Base-by-base conservation (phyloP, 2,113 vertebrate species). In the Halcyon malimbica region DNA sequence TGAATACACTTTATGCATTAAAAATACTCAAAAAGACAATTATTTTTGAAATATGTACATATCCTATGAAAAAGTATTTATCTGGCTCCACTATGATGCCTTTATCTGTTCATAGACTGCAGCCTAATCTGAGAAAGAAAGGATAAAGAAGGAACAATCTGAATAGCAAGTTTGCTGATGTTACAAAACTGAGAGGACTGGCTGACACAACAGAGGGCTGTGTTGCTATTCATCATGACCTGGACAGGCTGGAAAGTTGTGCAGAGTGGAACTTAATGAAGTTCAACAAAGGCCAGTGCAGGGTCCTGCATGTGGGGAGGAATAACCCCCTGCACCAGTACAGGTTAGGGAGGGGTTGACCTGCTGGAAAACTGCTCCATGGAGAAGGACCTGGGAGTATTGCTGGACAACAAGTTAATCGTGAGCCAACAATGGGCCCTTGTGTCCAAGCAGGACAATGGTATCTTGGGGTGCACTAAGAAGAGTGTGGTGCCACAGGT, bases 1-100 rank as follows among this genome's bases (percentile, higher is more conserved):
- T 7, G 1, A 89, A 35, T 33, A 9, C 0, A 2, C 2, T 80
- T 73, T 60, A 53, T 39, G 9, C 3, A 19, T 67, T 37, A 54
- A 57, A 81, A 95, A 75, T 57, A 70, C 15, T 56, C 25, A 8
- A 28, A 46, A 50, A 59, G 2, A 26, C 13, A 64, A 50, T 1
- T 41, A 35, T 53, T 17, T 54, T 59, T 46, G 10, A 48, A 63
- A 67, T 35, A 57, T 1, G 1, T 10, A 19, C 0, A 1, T 29
- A 28, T 9, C 56, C 35, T 33, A 44, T 11, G 41, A 16, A 68
- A 62, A 60, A 21, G 8, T 57, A 24, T 83, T 53, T 80, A 13
- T 86, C 57, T 1, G 0, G 3, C 6, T 77, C 28, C 7, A 10
- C 41, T 65, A 9, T 21, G 26, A 31, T 56, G 80, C 21, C 7